Evolutionary conservation across 1,140 invertebrate genomes (phyloP).

Genomic region (Caenorhabditis brenneri): DNA sequence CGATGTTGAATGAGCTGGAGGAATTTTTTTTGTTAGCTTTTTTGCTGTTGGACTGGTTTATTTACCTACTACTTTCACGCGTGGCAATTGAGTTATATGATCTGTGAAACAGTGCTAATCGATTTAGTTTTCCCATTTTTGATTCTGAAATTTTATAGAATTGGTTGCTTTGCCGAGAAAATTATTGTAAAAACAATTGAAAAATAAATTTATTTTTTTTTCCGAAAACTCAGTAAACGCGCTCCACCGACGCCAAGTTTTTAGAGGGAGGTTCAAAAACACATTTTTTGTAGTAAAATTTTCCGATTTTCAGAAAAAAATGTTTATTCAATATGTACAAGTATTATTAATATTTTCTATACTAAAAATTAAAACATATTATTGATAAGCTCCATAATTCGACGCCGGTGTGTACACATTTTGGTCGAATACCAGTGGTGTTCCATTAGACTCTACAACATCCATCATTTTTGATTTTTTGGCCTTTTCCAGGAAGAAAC

Average conservation of each 20-base stretch:
- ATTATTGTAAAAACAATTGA: too few relatives aligned
- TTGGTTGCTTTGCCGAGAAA: not conserved
- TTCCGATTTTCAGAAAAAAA: not conserved
- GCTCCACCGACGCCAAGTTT: not conserved
- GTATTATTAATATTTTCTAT: not conserved
- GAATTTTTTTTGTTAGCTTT: not conserved
- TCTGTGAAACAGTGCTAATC: not conserved
- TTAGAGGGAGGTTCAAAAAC: not conserved
- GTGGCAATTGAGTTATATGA: not conserved
- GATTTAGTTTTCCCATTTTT: slow-evolving; percentile 9
- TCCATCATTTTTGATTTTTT: slow-evolving; percentile 33
- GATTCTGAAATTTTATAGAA: not conserved
- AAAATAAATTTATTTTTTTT: not conserved
- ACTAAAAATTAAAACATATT: not conserved
- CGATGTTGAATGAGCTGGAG: slow-evolving; percentile 53
- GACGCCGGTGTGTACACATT: not conserved
- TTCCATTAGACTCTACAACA: not conserved
- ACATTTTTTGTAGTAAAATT: not conserved
- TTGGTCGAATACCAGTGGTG: not conserved
- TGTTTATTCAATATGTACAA: slow-evolving; percentile 31
- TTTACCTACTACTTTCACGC: slow-evolving; percentile 30
- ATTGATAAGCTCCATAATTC: slow-evolving; percentile 17
- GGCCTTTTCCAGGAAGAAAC: slow-evolving; percentile 9
- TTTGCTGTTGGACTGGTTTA: not conserved
- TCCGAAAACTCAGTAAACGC: not conserved